Evolutionary conservation across 2,113 vertebrate species (phyloP).

Genomic region (Arothron firmamentum): DNA sequence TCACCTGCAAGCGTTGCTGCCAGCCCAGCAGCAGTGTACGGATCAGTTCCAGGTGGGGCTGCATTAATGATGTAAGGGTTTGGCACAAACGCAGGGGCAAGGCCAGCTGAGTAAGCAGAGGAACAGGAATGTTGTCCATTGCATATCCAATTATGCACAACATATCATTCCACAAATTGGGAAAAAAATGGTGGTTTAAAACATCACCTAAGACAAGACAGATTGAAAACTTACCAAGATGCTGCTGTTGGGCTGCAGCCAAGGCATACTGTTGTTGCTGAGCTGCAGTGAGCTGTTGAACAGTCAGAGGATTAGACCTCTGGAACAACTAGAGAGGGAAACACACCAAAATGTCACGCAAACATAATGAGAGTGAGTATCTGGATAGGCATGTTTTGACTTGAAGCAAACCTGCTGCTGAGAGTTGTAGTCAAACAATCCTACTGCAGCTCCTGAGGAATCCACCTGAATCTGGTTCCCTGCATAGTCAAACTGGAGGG

Average conservation of each 20-base stretch:
- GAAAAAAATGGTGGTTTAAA: neutral
- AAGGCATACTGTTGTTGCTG: slow-evolving; percentile 95
- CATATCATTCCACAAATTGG: neutral
- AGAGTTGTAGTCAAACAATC: slow-evolving; percentile 96
- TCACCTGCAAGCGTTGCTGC: slow-evolving; percentile 92
- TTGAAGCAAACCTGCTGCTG: slow-evolving; percentile 90
- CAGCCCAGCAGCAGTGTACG: slow-evolving; percentile 92
- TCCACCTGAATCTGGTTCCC: slow-evolving; percentile 97
- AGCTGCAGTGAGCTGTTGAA: slow-evolving; percentile 93
- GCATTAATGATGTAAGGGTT: slow-evolving; percentile 98
- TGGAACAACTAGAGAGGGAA: slow-evolving; percentile 85
- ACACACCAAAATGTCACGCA: neutral
- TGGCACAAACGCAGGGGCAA: slow-evolving; percentile 97
- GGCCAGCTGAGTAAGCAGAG: slow-evolving; percentile 80
- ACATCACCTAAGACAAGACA: neutral
- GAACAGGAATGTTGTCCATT: slow-evolving; percentile 13
- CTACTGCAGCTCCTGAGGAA: slow-evolving; percentile 89
- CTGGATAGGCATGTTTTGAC: neutral
- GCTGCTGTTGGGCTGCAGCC: slow-evolving; percentile 94
- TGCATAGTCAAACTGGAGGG: slow-evolving; percentile 95
- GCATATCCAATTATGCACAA: slow-evolving; percentile 1
- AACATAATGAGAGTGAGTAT: slow-evolving; percentile 1
- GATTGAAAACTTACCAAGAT: slow-evolving; percentile 81
- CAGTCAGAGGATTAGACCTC: slow-evolving; percentile 87
- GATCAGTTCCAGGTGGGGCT: slow-evolving; percentile 91